Conservation (phyloP, 2,797 vertebrate species). For the Ataeniobius toweri region DNA sequence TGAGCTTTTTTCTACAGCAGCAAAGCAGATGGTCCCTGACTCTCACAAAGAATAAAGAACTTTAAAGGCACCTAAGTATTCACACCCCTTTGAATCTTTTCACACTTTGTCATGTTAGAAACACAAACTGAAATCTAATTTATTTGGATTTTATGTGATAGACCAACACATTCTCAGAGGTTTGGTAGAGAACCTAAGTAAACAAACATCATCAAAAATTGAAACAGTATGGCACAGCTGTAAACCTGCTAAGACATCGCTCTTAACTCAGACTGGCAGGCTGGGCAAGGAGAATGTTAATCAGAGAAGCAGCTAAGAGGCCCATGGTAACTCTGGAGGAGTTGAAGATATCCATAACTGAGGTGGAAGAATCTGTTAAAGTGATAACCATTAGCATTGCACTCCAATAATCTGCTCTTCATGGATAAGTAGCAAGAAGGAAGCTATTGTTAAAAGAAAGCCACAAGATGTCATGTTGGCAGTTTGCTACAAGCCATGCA, state of each 20-base stretch:
- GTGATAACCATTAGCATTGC: background rate
- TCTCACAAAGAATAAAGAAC: background rate
- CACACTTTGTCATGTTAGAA: background rate
- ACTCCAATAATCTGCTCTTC: background rate
- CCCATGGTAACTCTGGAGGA: background rate
- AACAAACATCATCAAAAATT: background rate
- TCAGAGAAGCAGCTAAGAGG: no score
- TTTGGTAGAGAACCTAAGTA: background rate
- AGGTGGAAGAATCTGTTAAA: background rate
- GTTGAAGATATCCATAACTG: background rate
- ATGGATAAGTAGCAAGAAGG: background rate
- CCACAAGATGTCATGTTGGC: no score
- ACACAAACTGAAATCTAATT: background rate
- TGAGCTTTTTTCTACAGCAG: slow-evolving; percentile 23
- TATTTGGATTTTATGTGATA: background rate
- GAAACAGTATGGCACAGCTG: background rate
- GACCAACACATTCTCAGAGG: background rate
- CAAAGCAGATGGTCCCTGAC: background rate
- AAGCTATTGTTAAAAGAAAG: background rate
- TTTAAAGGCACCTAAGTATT: background rate
- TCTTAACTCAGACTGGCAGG: no score
- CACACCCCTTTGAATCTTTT: background rate
- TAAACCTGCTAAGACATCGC: no score
- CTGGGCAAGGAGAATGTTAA: no score
- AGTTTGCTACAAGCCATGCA: background rate